These are phyloP conservation scores for Polypedilum vanderplanki DNA, from an alignment of 1,140 invertebrate genomes.

Conservation along the genomic window DNA sequence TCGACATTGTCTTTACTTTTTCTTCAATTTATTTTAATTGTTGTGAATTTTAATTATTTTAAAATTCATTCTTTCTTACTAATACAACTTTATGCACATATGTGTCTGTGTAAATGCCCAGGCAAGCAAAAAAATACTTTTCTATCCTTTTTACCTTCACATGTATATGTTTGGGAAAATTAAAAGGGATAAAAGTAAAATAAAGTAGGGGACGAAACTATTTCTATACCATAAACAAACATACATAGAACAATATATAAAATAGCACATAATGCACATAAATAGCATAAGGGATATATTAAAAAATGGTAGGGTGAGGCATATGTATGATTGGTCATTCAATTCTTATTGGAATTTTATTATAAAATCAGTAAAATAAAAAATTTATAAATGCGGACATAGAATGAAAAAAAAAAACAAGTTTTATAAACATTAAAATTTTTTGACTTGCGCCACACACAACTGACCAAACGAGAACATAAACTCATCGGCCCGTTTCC, in stretches of 20 bases:
- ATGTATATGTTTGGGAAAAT: slow-evolving; percentile 20
- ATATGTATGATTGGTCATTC: neutral
- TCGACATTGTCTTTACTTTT: neutral
- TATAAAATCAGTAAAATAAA: neutral
- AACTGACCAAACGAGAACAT: neutral
- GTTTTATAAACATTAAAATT: neutral
- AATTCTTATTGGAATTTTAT: slow-evolving; percentile 20
- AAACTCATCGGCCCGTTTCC: slow-evolving; percentile 23
- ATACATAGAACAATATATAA: neutral
- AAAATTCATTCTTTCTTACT: neutral
- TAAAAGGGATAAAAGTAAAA: slow-evolving; percentile 12
- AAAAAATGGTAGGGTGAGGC: neutral
- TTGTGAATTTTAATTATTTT: slow-evolving; percentile 8
- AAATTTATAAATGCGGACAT: neutral
- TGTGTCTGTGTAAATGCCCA: neutral
- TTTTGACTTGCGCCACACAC: neutral
- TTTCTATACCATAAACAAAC: slow-evolving; percentile 24
- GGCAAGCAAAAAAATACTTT: slow-evolving; percentile 2
- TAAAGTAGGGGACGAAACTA: neutral
- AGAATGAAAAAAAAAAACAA: too few species aligned
- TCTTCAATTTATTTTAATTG: too few species aligned
- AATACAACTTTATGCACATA: neutral
- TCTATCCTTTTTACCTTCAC: neutral
- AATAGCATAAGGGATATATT: neutral
- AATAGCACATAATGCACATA: slow-evolving; percentile 21